Evolutionary conservation across 1,140 invertebrate species (phyloP).

Genomic region (Kradibia gibbosae): DNA sequence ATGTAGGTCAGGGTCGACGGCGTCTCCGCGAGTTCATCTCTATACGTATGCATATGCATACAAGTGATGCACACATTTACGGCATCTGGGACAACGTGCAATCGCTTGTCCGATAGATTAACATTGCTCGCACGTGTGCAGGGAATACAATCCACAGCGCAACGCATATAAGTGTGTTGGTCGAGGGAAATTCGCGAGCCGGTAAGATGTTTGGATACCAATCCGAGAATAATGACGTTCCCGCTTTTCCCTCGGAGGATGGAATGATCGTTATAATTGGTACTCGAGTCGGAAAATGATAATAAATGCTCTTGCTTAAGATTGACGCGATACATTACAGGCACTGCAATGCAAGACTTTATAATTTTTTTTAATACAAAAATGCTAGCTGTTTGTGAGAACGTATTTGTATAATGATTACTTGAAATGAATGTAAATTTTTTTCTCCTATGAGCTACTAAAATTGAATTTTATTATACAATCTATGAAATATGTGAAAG

Average conservation of each 20-base stretch:
- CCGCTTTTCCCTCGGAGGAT: not conserved
- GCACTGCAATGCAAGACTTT: not conserved
- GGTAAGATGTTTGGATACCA: not conserved
- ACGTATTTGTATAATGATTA: not conserved
- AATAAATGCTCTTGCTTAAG: not conserved
- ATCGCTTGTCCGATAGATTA: slow-evolving; percentile 36
- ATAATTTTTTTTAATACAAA: not conserved
- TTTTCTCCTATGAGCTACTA: not conserved
- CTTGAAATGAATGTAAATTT: not conserved
- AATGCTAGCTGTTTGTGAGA: not conserved
- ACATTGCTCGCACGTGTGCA: not conserved
- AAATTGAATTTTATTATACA: slow-evolving; percentile 19
- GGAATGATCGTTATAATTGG: not conserved
- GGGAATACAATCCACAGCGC: not conserved
- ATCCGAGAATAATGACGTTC: not conserved
- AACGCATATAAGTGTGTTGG: not conserved
- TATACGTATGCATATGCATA: slow-evolving; percentile 53
- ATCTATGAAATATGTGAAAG: slow-evolving; percentile 34
- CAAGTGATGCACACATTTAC: not conserved
- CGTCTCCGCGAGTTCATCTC: slow-evolving; percentile 55
- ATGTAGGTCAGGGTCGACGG: slow-evolving; percentile 70
- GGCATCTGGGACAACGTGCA: slow-evolving; percentile 44
- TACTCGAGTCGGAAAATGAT: not conserved
- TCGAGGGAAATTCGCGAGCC: not conserved
- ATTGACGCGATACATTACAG: not conserved